Percentiles rank a stretch among this genome's conserved stretches.
These are phyloP conservation scores for Globodera rostochiensis DNA, from an alignment of 1,140 invertebrate genomes.

Conservation along the genomic window DNA sequence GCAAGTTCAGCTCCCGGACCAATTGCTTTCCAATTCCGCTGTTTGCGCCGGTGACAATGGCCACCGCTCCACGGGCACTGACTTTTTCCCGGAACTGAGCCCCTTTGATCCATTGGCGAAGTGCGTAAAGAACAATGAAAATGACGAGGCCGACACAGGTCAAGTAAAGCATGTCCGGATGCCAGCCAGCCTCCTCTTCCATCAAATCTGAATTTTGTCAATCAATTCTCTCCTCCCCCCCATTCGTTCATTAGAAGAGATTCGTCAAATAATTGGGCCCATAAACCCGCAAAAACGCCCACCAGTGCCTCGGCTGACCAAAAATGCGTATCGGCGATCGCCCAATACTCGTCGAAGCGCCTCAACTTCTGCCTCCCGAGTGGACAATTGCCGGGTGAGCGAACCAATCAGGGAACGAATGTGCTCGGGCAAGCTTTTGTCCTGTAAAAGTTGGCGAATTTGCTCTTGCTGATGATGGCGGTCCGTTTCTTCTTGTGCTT, in stretches of 20 bases:
- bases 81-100: constrained; percentile 49
- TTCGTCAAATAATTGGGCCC: not conserved
- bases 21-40: constrained; percentile 42
- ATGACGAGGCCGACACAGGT: constrained; percentile 28
- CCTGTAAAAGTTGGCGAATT: not conserved
- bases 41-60: constrained; percentile 43
- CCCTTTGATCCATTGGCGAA: constrained; percentile 42
- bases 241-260: not conserved
- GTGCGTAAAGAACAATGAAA: constrained; percentile 37
- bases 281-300: not conserved
- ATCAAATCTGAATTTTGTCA: constrained; percentile 5
- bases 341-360: not conserved
- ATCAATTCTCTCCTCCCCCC: no score
- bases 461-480: not conserved
- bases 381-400: not conserved
- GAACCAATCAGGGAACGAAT: not conserved
- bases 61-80: constrained; percentile 44
- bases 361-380: not conserved
- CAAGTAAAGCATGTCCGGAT: constrained; percentile 30
- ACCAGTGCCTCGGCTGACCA: not conserved
- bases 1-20: constrained; percentile 49
- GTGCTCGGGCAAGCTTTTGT: not conserved
- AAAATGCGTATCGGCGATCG: not conserved
- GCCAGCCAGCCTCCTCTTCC: constrained; percentile 40
- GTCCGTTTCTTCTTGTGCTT: not conserved